A percentile compares a stretch with the other conserved stretches of the same genome.
Evolutionary conservation across 2,888 invertebrate species (phyloP).

Genomic region (Ceratothoa steindachneri): DNA sequence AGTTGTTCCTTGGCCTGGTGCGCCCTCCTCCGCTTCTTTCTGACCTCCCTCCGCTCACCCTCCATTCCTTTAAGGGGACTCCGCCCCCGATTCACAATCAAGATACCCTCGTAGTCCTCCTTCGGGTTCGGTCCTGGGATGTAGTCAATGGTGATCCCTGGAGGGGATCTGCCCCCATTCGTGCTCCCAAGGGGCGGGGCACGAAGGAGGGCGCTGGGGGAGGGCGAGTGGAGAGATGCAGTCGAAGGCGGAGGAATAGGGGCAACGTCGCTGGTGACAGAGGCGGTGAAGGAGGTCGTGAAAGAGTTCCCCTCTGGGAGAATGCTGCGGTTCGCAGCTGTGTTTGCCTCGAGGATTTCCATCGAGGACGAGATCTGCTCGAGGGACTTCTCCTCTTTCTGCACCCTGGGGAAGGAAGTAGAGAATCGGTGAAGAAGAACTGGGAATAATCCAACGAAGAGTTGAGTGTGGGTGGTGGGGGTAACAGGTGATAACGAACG

Average conservation of each 20-base stretch:
- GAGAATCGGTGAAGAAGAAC: not conserved
- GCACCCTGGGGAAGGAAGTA: conserved; percentile 27
- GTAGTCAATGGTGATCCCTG: conserved; percentile 30
- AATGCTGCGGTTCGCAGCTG: conserved; percentile 17
- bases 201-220: not conserved
- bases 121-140: conserved; percentile 38
- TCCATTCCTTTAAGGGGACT: conserved; percentile 20
- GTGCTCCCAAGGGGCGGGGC: not conserved
- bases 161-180: not conserved
- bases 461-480: not conserved
- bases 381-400: conserved; percentile 32
- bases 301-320: not conserved
- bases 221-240: not conserved
- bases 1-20: not conserved
- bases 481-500: not conserved
- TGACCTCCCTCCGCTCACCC: not conserved
- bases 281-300: conserved; percentile 9
- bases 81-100: conserved; percentile 36
- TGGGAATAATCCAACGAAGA: not conserved
- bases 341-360: conserved; percentile 10
- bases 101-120: conserved; percentile 46
- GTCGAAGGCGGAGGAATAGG: conserved; percentile 16
- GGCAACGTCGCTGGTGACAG: not conserved
- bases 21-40: not conserved
- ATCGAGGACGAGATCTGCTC: conserved; percentile 10